Conservation (phyloP, 2,888 invertebrate species). For the Athripsodes cinereus region DNA sequence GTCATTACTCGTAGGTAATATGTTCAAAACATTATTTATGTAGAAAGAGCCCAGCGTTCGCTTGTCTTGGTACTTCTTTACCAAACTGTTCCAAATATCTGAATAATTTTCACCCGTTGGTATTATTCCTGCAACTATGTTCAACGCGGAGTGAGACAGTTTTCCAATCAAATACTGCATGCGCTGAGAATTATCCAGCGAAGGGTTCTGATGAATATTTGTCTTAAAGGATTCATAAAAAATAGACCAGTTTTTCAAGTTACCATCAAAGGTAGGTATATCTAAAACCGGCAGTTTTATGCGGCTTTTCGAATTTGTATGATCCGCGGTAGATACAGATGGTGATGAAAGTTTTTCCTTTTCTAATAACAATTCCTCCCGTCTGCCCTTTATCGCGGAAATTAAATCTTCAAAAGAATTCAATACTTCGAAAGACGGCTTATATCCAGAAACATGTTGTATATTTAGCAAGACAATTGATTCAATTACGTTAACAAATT, state of each 20-base stretch:
- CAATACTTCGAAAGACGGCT: background rate
- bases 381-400: background rate
- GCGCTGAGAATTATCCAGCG: constrained; percentile 1
- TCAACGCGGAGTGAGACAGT: background rate
- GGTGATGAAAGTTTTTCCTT: background rate
- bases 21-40: background rate
- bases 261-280: background rate
- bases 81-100: background rate
- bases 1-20: background rate
- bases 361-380: background rate
- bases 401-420: background rate
- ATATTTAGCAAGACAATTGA: background rate
- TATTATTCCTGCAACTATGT: background rate
- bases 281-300: background rate
- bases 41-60: background rate
- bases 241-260: background rate
- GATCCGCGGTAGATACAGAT: background rate
- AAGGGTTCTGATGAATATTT: background rate
- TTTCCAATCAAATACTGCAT: constrained; percentile 5
- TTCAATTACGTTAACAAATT: background rate
- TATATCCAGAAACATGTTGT: background rate
- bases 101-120: background rate
- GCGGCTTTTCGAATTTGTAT: background rate
- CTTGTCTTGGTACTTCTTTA: constrained; percentile 1
- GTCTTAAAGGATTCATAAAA: constrained; percentile 6